Evolutionary conservation across 2,797 vertebrate species (phyloP), one percentile per base, ranked within the genome.

Genomic region (Lerista edwardsae): DNA sequence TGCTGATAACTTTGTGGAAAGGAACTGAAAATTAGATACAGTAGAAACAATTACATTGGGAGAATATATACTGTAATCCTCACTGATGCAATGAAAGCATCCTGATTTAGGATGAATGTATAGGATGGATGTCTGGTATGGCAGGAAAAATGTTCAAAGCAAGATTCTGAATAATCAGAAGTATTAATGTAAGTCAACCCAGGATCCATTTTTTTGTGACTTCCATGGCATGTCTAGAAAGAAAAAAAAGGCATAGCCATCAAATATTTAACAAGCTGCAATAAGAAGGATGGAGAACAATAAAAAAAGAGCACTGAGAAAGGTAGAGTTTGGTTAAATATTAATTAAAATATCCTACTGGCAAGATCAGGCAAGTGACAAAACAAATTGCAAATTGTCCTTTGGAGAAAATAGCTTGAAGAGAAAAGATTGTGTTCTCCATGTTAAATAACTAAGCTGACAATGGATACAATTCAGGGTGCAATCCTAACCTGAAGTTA

Each of bases 261-360:
- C 84, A 81, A 76, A 86, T 86, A 81, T 86, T 86, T 81, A 77
- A 81, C 57, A 61, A 80, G 65, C 73, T 36, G 25, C 59, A 84
- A 79, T 84, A 79, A 81, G 76, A 85, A 84, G 62, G 62, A 71
- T 36, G 62, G 57, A 23, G 41, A 86, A 39, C 11, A 39, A 39
- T 51, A 68, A 75, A 69, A n/a, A 68, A 72, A 68, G 47, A 76
- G 51, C 31, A 62, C 73, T 39, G 44, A 75, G 44, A 51, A 75
- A 86, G 25, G 73, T 62, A 62, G 73, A 76, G 65, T 82, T 86
- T 82, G 21, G 67, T 76, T 77, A 81, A 86, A 82, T 76, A 86
- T 81, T 86, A 86, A 86, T 72, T 86, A 77, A 81, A 86, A 76
- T 77, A 82, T 62, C 74, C 73, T 77, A 86, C 84, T 76, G 65